Evolutionary conservation across 2,113 vertebrate genomes (phyloP).

Genomic region (Dascyllus trimaculatus): DNA sequence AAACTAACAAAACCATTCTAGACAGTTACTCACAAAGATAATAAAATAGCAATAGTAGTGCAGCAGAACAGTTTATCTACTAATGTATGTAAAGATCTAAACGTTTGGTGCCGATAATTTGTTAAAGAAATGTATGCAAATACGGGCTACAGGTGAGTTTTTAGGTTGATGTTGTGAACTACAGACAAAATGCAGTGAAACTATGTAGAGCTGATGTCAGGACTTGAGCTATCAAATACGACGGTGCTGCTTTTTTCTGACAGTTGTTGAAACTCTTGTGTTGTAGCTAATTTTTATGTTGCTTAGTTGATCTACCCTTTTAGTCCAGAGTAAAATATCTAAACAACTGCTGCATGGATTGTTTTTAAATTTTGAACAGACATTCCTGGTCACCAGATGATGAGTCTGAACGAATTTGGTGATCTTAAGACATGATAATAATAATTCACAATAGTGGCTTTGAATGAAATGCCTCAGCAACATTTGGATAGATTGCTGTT

Average conservation of each 20-base stretch:
- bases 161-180: slow-evolving; percentile 27
- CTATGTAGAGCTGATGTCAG: background rate
- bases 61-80: slow-evolving; percentile 36
- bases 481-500: background rate
- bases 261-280: background rate
- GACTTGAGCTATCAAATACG: background rate
- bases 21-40: slow-evolving; percentile 12
- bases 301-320: background rate
- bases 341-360: background rate
- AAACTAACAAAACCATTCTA: slow-evolving; percentile 22
- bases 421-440: too few relatives aligned
- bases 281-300: background rate
- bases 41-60: slow-evolving; percentile 4
- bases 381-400: slow-evolving; percentile 2
- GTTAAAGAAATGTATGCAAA: slow-evolving; percentile 47
- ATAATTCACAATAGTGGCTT: background rate
- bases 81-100: slow-evolving; percentile 41
- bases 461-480: background rate
- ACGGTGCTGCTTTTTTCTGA: background rate
- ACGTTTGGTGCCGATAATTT: slow-evolving; percentile 31
- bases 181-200: background rate
- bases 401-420: background rate
- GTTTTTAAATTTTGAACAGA: background rate
- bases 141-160: slow-evolving; percentile 14
- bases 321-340: background rate